Evolutionary conservation across 2,888 invertebrate genomes (phyloP).

Genomic region (Yponomeuta cagnagella): DNA sequence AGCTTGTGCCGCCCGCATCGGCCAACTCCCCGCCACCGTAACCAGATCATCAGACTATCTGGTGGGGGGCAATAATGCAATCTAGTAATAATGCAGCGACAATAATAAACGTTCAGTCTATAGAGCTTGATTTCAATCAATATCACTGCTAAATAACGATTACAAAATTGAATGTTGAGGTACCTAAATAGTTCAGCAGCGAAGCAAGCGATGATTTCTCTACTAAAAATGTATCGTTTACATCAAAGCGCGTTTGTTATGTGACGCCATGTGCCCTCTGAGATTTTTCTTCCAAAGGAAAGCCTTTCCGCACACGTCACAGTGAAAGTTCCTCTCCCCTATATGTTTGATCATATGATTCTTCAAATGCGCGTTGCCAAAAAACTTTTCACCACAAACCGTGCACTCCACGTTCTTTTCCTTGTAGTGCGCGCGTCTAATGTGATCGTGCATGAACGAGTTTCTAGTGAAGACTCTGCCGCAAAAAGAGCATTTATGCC

Average conservation of each 20-base stretch:
- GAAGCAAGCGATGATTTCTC: no score
- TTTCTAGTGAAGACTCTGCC: conserved; percentile 62
- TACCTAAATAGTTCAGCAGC: no score
- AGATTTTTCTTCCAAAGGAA: conserved; percentile 66
- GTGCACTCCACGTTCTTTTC: conserved; percentile 57
- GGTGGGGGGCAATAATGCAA: no score
- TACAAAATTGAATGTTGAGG: no score
- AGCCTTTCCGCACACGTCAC: conserved; percentile 58
- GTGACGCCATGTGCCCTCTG: conserved; percentile 42
- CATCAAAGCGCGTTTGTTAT: conserved; percentile 11
- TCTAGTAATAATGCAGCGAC: no score
- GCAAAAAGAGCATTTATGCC: conserved; percentile 62
- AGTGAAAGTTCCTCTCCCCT: conserved; percentile 66
- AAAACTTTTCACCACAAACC: conserved; percentile 62
- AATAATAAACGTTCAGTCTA: no score
- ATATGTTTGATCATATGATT: conserved; percentile 69
- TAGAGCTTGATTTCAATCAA: no score
- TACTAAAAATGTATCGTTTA: not conserved
- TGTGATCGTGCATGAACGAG: conserved; percentile 67
- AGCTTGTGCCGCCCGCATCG: no score
- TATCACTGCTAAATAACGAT: no score
- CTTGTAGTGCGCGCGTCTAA: conserved; percentile 58
- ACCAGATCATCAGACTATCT: no score
- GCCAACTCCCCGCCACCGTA: no score
- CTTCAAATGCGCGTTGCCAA: conserved; percentile 66